Evolutionary conservation across 2,888 invertebrate genomes (phyloP), one percentile per base, ranked within the genome.

Genomic region (Drosophila pseudotalamancana): DNA sequence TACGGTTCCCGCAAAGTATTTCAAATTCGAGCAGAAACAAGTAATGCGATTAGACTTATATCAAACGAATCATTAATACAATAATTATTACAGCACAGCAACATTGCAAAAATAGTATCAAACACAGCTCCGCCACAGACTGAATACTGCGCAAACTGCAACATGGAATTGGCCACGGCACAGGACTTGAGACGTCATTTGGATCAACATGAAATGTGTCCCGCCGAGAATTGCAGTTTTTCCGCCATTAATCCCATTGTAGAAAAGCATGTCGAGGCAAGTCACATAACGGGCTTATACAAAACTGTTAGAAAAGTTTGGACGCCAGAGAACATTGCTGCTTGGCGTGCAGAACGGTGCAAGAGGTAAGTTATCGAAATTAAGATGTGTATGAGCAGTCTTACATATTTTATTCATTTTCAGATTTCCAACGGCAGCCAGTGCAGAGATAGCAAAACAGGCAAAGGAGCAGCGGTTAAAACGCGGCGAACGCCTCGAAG

Each of bases 201-300:
- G 70, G 91, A 92, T n/a, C 94, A 95, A 80, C 98, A 98, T 91
- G 93, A 94, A 90, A 93, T 93, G 90, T 98, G 98, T 89, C 95
- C 95, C 48, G 93, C 95, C 49, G 96, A 96, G 80, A 96, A 95
- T 11, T 98, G 98, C 88, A 69, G 59, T 3, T 89, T 84, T 37
- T 56, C 64, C 0, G 89, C 88, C 3, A 63, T 88, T 39, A 54
- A 79, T 2, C 95, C 95, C 89, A 93, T 97, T 2, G 94, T 98
- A 11, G 94, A 95, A 63, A 94, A 94, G 76, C 98, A 98, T 88
- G 94, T 96, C 73, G 93, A 94, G 89, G 94, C 95, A 93, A 96
- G 97, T 91, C 98, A 98, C 91, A 93, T 93, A 5, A 94, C 95
- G n/a, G 97, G 97, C 0, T 91, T 97, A 14, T 98, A 95, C 85